Percentiles rank a stretch among this genome's conserved stretches.
phyloP scores from a whole-genome alignment of 1,140 invertebrate genomes.

The Microvelia longipes region DNA sequence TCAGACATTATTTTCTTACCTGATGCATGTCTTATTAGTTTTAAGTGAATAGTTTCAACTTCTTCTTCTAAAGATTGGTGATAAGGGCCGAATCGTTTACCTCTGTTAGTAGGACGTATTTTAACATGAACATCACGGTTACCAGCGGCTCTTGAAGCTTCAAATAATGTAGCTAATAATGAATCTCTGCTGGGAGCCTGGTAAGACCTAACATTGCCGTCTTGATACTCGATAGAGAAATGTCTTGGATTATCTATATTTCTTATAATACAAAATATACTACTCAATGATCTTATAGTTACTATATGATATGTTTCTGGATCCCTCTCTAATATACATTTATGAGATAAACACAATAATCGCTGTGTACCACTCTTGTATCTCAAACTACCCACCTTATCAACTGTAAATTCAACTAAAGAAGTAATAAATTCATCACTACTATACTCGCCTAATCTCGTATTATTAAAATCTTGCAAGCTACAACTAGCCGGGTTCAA shows the following conservation, averaged over 20 bases:
- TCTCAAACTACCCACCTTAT: constrained; percentile 61
- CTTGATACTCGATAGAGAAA: constrained; percentile 88
- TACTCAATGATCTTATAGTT: constrained; percentile 71
- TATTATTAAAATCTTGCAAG: constrained; percentile 65
- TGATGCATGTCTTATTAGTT: constrained; percentile 61
- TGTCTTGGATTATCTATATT: constrained; percentile 81
- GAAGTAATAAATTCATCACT: constrained; percentile 79
- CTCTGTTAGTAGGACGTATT: constrained; percentile 63
- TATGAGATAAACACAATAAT: constrained; percentile 88
- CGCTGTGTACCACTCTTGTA: constrained; percentile 65
- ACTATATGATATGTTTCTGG: constrained; percentile 85
- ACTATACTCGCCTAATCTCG: constrained; percentile 72
- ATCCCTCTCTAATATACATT: constrained; percentile 89
- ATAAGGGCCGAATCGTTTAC: constrained; percentile 75
- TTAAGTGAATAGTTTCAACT: constrained; percentile 72
- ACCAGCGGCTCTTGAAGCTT: constrained; percentile 88
- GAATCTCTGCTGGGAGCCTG: constrained; percentile 81
- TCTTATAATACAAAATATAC: constrained; percentile 82
- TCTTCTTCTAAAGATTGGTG: constrained; percentile 84
- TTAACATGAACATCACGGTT: constrained; percentile 95
- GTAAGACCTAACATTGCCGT: constrained; percentile 75
- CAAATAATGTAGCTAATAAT: constrained; percentile 81
- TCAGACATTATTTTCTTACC: constrained; percentile 35
- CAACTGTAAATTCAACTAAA: constrained; percentile 78
- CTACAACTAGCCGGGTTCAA: constrained; percentile 67